Evolutionary conservation across 1,140 invertebrate genomes (phyloP).

Genomic region (Uloborus diversus): DNA sequence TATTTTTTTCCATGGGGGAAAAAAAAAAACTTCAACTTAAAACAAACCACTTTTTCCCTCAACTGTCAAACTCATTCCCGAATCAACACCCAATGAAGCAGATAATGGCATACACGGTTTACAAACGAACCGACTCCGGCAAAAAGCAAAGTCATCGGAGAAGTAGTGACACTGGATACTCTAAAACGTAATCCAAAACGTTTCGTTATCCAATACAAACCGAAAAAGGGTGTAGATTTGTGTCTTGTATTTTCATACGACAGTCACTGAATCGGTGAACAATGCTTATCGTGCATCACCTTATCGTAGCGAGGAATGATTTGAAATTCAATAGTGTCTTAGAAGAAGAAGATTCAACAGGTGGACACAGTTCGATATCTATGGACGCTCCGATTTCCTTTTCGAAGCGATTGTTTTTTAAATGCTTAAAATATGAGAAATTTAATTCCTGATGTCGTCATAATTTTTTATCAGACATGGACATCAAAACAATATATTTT

Average conservation of each 20-base stretch:
- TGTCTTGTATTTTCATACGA: neutral
- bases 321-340: neutral
- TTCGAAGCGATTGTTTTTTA: no score
- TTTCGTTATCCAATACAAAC: neutral
- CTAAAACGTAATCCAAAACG: constrained; percentile 11
- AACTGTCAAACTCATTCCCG: constrained; percentile 10
- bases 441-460: no score
- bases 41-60: neutral
- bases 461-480: no score
- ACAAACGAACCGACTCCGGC: constrained; percentile 10
- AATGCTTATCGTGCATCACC: neutral
- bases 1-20: neutral
- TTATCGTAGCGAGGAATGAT: neutral
- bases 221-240: constrained; percentile 1
- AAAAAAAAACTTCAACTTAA: neutral
- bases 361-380: no score
- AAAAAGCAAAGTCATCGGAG: constrained; percentile 20
- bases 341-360: no score
- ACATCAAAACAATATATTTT: no score
- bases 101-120: neutral
- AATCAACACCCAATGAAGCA: constrained; percentile 18
- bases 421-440: no score
- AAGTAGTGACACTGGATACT: neutral
- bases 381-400: no score
- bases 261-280: neutral